Conservation (phyloP, 2,888 invertebrate species). For the Sinelater perroti region DNA sequence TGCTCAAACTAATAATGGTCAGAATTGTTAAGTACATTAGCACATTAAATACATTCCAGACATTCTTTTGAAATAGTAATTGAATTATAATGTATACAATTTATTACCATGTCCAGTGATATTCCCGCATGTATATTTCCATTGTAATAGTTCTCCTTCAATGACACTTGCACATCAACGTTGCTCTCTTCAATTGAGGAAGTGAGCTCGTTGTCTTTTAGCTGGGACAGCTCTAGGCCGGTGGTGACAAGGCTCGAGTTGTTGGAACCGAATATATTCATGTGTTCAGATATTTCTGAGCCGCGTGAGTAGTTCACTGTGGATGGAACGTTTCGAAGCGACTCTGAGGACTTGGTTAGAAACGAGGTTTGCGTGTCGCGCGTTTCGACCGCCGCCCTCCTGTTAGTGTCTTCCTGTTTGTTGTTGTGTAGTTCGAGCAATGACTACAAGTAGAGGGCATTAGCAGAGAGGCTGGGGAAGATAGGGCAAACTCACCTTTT, state of each 20-base stretch:
- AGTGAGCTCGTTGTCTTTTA: slow-evolving; percentile 36
- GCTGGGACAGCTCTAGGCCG: slow-evolving; percentile 39
- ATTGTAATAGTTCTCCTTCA: slow-evolving; percentile 11
- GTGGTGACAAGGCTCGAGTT: slow-evolving; percentile 33
- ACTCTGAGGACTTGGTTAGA: slow-evolving; percentile 21
- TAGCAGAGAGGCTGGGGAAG: background rate
- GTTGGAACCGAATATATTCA: slow-evolving; percentile 17
- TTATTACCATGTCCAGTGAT: slow-evolving; percentile 55
- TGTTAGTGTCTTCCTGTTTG: slow-evolving; percentile 2
- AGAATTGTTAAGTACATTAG: slow-evolving; percentile 2
- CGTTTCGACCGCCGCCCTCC: slow-evolving; percentile 10
- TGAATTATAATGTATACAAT: background rate
- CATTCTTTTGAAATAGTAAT: background rate
- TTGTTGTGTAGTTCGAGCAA: slow-evolving; percentile 44
- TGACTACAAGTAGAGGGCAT: slow-evolving; percentile 38
- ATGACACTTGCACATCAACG: slow-evolving; percentile 29
- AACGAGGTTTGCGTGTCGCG: slow-evolving; percentile 53
- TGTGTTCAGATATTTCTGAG: slow-evolving; percentile 44
- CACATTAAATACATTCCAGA: slow-evolving; percentile 7
- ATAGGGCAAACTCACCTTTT: slow-evolving; percentile 60
- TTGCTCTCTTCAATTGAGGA: slow-evolving; percentile 29
- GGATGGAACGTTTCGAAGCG: slow-evolving; percentile 29
- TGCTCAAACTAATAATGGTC: slow-evolving; percentile 62
- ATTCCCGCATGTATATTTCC: slow-evolving; percentile 49
- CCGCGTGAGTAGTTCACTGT: slow-evolving; percentile 54